A percentile compares a stretch with the other conserved stretches of the same genome.
phyloP scores from a whole-genome alignment of 2,888 invertebrate genomes.

The Adelognathus sp. region DNA sequence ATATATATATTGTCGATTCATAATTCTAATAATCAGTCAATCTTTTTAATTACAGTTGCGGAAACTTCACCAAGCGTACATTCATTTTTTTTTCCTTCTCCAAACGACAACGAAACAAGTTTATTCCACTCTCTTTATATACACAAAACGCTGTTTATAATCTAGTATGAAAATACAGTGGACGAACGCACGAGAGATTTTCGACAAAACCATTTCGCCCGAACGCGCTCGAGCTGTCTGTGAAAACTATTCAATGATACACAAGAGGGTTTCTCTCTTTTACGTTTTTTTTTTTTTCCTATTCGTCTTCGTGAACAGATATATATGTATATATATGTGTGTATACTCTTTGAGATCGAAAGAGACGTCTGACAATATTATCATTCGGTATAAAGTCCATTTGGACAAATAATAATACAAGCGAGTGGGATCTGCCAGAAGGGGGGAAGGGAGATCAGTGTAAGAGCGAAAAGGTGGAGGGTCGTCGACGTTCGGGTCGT shows the following conservation, averaged over 20 bases:
- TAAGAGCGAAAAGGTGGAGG: slow-evolving; percentile 26
- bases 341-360: slow-evolving; percentile 15
- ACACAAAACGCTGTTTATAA: slow-evolving; percentile 32
- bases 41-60: too few species aligned
- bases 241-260: neutral
- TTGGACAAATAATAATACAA: slow-evolving; percentile 54
- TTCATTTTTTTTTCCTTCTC: neutral
- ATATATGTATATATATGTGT: neutral
- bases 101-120: neutral
- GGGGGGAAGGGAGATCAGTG: slow-evolving; percentile 11
- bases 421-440: neutral
- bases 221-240: neutral
- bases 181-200: slow-evolving; percentile 20
- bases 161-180: slow-evolving; percentile 30
- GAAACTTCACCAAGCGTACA: neutral
- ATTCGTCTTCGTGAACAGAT: slow-evolving; percentile 8
- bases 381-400: slow-evolving; percentile 58
- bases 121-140: slow-evolving; percentile 25
- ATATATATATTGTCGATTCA: neutral
- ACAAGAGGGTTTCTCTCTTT: slow-evolving; percentile 11
- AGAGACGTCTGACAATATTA: slow-evolving; percentile 55
- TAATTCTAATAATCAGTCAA: neutral
- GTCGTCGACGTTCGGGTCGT: slow-evolving; percentile 11
- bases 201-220: slow-evolving; percentile 29
- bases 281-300: neutral